phyloP scores from a whole-genome alignment of 2,797 vertebrate genomes.

The Lagorchestes hirsutus region DNA sequence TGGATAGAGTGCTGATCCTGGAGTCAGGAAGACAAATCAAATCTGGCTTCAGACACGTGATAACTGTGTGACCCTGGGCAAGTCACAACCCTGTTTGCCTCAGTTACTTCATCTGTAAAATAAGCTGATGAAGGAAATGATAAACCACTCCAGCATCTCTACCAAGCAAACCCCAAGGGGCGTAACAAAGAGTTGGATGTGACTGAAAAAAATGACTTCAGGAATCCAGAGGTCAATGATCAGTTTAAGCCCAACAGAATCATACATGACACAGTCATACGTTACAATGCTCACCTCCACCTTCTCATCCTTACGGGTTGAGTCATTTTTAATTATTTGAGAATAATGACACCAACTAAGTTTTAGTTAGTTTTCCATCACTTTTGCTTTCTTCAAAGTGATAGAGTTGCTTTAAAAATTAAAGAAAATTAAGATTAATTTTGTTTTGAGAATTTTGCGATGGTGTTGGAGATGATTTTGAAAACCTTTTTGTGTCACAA shows the following conservation, averaged over 20 bases:
- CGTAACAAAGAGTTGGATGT: background rate
- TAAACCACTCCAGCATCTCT: background rate
- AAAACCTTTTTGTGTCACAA: background rate
- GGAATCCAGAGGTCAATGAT: background rate
- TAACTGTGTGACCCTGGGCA: background rate
- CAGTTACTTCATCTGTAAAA: slow-evolving; percentile 5
- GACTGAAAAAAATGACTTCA: background rate
- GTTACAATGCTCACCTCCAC: background rate
- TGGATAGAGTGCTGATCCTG: background rate
- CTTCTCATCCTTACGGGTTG: background rate
- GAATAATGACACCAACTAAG: background rate
- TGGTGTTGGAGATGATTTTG: slow-evolving; percentile 16
- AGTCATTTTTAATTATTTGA: slow-evolving; percentile 30
- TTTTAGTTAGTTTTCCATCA: slow-evolving; percentile 23
- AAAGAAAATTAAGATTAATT: slow-evolving; percentile 27
- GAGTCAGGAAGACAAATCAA: background rate
- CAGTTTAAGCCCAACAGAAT: background rate
- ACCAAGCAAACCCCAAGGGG: background rate
- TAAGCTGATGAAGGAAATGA: background rate
- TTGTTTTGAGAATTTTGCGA: slow-evolving; percentile 41
- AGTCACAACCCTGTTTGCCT: slow-evolving; percentile 28
- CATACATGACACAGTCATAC: background rate
- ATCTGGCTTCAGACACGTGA: background rate
- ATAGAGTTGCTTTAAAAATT: slow-evolving; percentile 33
- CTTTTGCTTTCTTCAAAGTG: background rate